Conservation (phyloP, 1,140 invertebrate genomes). For the Drosophila baimaii region DNA sequence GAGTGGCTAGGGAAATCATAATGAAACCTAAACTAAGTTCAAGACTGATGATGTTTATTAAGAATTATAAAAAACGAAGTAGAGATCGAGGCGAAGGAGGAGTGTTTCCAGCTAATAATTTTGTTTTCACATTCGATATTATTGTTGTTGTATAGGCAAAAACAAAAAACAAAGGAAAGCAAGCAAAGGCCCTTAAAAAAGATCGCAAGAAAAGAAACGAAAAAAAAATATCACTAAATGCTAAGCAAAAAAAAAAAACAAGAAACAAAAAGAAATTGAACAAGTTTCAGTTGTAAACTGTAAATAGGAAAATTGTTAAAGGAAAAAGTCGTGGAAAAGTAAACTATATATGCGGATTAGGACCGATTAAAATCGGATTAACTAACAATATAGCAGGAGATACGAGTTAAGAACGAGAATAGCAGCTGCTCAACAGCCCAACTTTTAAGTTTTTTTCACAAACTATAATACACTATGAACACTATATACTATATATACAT, state of each 20-base stretch:
- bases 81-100: background rate
- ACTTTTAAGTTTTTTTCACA: constrained; percentile 6
- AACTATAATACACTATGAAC: background rate
- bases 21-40: constrained; percentile 77
- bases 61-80: constrained; percentile 68
- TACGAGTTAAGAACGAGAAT: background rate
- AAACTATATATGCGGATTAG: constrained; percentile 12
- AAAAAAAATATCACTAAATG: constrained; percentile 67
- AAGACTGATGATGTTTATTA: constrained; percentile 84
- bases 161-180: no score
- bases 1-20: constrained; percentile 18
- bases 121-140: constrained; percentile 69
- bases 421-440: constrained; percentile 32
- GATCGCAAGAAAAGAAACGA: constrained; percentile 13
- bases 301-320: constrained; percentile 53
- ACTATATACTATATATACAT: constrained; percentile 5
- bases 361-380: constrained; percentile 31
- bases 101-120: constrained; percentile 39
- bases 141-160: constrained; percentile 50
- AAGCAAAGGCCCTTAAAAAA: constrained; percentile 27
- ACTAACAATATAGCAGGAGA: constrained; percentile 6
- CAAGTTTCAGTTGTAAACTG: constrained; percentile 49
- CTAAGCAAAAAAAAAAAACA: constrained; percentile 56
- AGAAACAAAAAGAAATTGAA: constrained; percentile 28
- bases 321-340: constrained; percentile 2